Evolutionary conservation across 2,797 vertebrate genomes (phyloP).

Genomic region (Momotus momota): DNA sequence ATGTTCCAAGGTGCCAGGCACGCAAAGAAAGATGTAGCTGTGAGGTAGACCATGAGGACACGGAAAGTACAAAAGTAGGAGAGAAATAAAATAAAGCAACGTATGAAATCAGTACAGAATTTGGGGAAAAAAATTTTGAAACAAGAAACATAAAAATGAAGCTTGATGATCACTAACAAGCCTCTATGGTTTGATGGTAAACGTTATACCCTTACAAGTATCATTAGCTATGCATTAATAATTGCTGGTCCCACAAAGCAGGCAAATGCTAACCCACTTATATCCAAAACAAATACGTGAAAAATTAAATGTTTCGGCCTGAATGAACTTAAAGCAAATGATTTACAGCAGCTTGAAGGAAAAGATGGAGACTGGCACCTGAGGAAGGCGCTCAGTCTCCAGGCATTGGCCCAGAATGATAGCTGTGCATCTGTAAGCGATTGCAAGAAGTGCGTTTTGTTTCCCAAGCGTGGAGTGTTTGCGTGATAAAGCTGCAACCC

Average conservation of each 20-base stretch:
- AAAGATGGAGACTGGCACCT: neutral
- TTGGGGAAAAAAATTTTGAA: neutral
- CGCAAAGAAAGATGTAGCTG: neutral
- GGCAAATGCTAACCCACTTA: neutral
- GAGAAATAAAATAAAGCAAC: neutral
- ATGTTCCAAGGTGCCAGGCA: neutral
- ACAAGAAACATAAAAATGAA: neutral
- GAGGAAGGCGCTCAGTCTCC: fast-evolving
- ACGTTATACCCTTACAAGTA: neutral
- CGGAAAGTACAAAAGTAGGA: neutral
- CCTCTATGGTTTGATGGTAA: neutral
- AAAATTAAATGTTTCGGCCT: neutral
- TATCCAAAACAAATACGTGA: neutral
- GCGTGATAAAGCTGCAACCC: neutral
- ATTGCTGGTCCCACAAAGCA: neutral
- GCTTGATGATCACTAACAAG: neutral
- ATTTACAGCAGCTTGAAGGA: neutral
- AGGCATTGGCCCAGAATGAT: neutral
- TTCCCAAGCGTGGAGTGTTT: neutral
- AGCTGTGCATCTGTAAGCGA: neutral
- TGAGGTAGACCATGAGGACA: fast-evolving
- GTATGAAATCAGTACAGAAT: neutral
- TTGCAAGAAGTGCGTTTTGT: neutral
- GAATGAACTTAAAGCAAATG: neutral
- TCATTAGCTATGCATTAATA: neutral